Conservation (phyloP, 2,113 vertebrate genomes). For the Carollia perspicillata region DNA sequence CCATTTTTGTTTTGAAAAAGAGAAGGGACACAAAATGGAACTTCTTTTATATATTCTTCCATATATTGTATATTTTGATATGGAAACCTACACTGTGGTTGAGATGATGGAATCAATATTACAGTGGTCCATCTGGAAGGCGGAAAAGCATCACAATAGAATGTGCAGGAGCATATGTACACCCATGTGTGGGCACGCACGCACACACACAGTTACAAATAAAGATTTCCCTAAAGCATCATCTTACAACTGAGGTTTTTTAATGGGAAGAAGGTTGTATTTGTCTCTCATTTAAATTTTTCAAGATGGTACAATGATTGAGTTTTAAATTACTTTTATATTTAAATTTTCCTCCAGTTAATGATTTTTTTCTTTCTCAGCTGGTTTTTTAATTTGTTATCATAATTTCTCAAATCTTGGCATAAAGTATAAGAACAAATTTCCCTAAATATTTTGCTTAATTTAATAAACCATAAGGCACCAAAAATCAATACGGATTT, state of each 20-base stretch:
- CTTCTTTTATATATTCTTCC: constrained; percentile 51
- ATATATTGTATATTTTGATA: constrained; percentile 43
- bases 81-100: constrained; percentile 17
- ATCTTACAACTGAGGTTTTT: background rate
- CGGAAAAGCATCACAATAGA: constrained; percentile 46
- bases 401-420: constrained; percentile 25
- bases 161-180: constrained; percentile 13
- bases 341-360: constrained; percentile 68
- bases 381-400: constrained; percentile 51
- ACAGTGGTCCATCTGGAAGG: constrained; percentile 41
- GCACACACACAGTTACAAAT: constrained; percentile 40
- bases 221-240: constrained; percentile 39
- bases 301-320: background rate
- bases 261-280: background rate
- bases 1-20: constrained; percentile 43
- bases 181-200: background rate
- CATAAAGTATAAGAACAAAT: background rate
- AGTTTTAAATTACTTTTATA: constrained; percentile 63
- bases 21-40: background rate
- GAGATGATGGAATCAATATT: constrained; percentile 43
- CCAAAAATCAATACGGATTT: background rate
- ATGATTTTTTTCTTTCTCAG: background rate
- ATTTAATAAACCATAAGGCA: background rate
- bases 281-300: constrained; percentile 3
- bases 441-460: constrained; percentile 30